Conservation (phyloP, 1,140 invertebrate species). For the Chionoecetes opilio region DNA sequence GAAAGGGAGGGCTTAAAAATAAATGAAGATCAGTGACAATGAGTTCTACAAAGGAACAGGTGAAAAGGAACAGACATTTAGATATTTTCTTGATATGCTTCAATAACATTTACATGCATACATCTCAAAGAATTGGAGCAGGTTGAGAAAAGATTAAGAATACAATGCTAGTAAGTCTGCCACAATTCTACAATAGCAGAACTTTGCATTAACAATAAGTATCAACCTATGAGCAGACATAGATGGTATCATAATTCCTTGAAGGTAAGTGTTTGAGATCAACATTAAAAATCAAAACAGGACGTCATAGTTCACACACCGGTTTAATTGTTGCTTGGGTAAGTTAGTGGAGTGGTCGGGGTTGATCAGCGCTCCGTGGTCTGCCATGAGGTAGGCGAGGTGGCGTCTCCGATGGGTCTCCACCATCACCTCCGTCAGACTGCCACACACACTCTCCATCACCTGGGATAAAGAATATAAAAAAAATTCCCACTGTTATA, state of each 20-base stretch:
- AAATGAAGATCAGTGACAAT: not conserved
- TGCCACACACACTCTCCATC: slow-evolving; percentile 82
- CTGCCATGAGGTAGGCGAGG: slow-evolving; percentile 97
- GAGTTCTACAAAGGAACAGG: not conserved
- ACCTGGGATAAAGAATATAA: slow-evolving; percentile 62
- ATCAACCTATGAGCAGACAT: too few species aligned
- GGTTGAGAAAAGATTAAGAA: too few species aligned
- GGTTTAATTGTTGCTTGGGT: slow-evolving; percentile 93
- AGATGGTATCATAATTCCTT: too few species aligned
- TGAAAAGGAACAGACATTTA: not conserved
- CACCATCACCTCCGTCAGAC: slow-evolving; percentile 92
- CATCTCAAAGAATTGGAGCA: too few species aligned
- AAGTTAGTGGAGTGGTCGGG: slow-evolving; percentile 94
- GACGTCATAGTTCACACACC: slow-evolving; percentile 83
- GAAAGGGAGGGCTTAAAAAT: too few species aligned
- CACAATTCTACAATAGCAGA: too few species aligned
- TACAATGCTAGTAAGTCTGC: too few species aligned
- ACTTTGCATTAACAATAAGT: too few species aligned
- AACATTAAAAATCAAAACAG: not conserved
- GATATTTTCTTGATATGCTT: too few species aligned
- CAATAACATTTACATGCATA: too few species aligned
- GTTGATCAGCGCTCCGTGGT: slow-evolving; percentile 96
- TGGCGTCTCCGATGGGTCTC: slow-evolving; percentile 96
- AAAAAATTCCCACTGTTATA: too few species aligned
- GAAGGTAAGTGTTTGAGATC: too few species aligned